Conservation (phyloP, 1,140 invertebrate genomes). For the Aplysia californica region DNA sequence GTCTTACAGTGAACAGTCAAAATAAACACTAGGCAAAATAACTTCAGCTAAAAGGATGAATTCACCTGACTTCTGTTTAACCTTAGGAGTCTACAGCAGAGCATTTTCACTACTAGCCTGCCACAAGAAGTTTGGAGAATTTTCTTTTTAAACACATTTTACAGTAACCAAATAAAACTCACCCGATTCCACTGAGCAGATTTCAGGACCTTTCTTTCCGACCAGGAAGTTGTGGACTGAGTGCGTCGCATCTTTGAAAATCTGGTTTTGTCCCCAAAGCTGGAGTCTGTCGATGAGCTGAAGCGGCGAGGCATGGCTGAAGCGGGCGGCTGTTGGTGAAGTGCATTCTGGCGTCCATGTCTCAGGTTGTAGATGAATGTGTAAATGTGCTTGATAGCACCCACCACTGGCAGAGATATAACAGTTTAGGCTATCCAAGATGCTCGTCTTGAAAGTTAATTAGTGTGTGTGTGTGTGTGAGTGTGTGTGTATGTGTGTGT, state of each 20-base stretch:
- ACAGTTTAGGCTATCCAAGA: too few species aligned
- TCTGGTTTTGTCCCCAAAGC: not conserved
- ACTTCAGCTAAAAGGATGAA: too few species aligned
- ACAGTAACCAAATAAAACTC: not conserved
- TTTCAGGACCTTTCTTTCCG: not conserved
- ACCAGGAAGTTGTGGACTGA: not conserved
- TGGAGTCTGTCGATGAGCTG: not conserved
- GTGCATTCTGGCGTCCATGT: not conserved
- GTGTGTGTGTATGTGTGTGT: too few species aligned
- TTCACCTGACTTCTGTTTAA: too few species aligned
- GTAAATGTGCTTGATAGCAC: slow-evolving; percentile 5
- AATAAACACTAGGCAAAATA: too few species aligned
- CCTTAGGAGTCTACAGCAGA: too few species aligned
- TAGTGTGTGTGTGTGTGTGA: too few species aligned
- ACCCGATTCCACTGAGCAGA: not conserved
- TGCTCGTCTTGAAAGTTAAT: too few species aligned
- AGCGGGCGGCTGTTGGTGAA: not conserved
- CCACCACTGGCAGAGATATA: slow-evolving; percentile 22
- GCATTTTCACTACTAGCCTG: too few species aligned
- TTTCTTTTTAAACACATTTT: too few species aligned
- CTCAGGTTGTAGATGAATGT: slow-evolving; percentile 14
- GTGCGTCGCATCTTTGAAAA: not conserved
- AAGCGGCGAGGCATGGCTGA: not conserved
- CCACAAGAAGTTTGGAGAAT: too few species aligned
- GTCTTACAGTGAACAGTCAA: too few species aligned